phyloP scores from a whole-genome alignment of 2,888 invertebrate genomes.

The Ophonus ardosiacus region DNA sequence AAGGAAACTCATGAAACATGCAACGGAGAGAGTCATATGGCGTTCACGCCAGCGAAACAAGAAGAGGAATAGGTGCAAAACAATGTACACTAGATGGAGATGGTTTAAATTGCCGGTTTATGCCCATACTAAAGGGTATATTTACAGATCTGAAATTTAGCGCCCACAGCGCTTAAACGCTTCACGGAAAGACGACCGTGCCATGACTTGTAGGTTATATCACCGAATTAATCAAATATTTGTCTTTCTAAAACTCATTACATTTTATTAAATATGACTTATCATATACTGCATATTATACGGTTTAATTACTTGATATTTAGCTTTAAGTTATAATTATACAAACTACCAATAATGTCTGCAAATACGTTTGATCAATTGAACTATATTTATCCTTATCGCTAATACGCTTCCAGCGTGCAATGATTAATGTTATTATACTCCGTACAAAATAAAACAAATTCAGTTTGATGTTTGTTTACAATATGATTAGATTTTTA shows the following conservation, averaged over 20 bases:
- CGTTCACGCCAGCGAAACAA: background rate
- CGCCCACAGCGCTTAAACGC: background rate
- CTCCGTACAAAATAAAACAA: too few species aligned
- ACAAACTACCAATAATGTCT: background rate
- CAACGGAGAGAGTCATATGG: slow-evolving; percentile 15
- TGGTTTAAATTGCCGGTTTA: slow-evolving; percentile 46
- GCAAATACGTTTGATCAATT: background rate
- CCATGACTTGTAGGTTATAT: background rate
- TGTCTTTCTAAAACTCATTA: slow-evolving; percentile 20
- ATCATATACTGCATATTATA: background rate
- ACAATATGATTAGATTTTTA: too few species aligned
- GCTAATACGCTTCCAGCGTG: background rate
- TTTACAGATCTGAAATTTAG: slow-evolving; percentile 46
- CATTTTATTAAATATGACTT: slow-evolving; percentile 23
- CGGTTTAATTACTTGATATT: slow-evolving; percentile 14
- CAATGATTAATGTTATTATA: too few species aligned
- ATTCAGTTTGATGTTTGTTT: too few species aligned
- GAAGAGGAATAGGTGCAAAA: slow-evolving; percentile 40
- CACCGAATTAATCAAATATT: slow-evolving; percentile 2
- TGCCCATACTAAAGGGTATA: slow-evolving; percentile 37
- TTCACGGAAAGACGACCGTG: background rate
- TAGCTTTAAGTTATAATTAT: background rate
- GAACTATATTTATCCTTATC: background rate
- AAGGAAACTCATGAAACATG: slow-evolving; percentile 41
- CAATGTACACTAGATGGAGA: slow-evolving; percentile 46